phyloP scores from a whole-genome alignment of 2,888 invertebrate species.

The Prenolepis imparis region DNA sequence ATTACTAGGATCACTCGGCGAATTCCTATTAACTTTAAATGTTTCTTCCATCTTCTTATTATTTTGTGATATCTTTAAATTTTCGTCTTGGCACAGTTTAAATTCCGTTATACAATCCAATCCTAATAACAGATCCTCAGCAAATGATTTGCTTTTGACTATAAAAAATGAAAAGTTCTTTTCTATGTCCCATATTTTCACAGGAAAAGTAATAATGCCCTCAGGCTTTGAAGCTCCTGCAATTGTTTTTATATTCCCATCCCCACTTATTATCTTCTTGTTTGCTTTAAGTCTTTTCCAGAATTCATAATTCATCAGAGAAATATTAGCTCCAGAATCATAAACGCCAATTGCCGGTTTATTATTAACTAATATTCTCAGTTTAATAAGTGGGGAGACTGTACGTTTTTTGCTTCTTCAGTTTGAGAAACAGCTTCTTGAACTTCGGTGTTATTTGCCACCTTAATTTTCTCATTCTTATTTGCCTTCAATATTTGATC shows the following conservation, averaged over 20 bases:
- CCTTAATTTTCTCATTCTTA: constrained; percentile 2
- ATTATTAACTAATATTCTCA: background rate
- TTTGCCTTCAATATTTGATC: background rate
- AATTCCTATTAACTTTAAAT: background rate
- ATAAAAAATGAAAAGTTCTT: background rate
- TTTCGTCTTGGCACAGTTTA: constrained; percentile 7
- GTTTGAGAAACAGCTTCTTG: constrained; percentile 1
- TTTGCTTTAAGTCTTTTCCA: background rate
- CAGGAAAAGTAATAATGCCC: background rate
- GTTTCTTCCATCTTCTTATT: background rate
- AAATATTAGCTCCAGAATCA: background rate
- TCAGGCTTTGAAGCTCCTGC: background rate
- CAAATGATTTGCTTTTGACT: constrained; percentile 9
- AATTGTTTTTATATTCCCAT: background rate
- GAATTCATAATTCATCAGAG: constrained; percentile 9
- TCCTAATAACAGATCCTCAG: constrained; percentile 3
- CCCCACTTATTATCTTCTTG: constrained; percentile 13
- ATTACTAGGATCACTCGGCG: background rate
- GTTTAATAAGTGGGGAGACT: constrained; percentile 13
- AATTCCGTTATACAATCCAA: constrained; percentile 63
- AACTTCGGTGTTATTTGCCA: constrained; percentile 2
- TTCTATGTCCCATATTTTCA: background rate
- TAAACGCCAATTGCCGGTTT: constrained; percentile 5
- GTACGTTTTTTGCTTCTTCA: constrained; percentile 17
- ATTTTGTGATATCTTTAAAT: background rate